phyloP scores from a whole-genome alignment of 92 coral and sea anemone genomes.

The Phenganax subtilis region DNA sequence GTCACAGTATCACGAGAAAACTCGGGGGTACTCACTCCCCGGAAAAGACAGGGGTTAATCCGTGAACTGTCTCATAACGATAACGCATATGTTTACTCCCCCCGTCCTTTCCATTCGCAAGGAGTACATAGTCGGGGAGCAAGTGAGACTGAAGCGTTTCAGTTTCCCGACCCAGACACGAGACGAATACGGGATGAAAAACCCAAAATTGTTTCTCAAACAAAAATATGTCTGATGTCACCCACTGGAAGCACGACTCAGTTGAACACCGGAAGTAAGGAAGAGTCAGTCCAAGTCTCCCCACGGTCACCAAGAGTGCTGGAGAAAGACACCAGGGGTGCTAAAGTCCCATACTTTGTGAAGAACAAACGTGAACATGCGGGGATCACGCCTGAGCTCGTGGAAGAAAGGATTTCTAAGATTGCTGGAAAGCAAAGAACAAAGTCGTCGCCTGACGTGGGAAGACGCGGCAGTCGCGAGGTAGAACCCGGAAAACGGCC shows the following conservation, averaged over 20 bases:
- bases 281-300: constrained; percentile 12
- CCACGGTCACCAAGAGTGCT: constrained; percentile 4
- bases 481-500: background rate
- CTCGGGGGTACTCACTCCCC: constrained; percentile 44
- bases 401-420: constrained; percentile 28
- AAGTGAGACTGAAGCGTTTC: constrained; percentile 23
- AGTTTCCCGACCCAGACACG: constrained; percentile 36
- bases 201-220: constrained; percentile 35
- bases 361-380: constrained; percentile 28
- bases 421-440: constrained; percentile 35
- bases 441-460: constrained; percentile 25
- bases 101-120: constrained; percentile 28
- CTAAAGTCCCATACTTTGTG: constrained; percentile 35
- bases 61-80: constrained; percentile 37
- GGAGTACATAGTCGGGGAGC: background rate
- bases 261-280: constrained; percentile 12
- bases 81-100: constrained; percentile 34
- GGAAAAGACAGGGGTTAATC: constrained; percentile 49
- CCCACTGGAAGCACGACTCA: constrained; percentile 31
- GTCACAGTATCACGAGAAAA: constrained; percentile 35
- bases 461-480: constrained; percentile 1
- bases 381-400: constrained; percentile 37
- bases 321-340: constrained; percentile 1
- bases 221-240: constrained; percentile 35
- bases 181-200: constrained; percentile 34